These are phyloP conservation scores for Corythornis vintsioides DNA, from an alignment of 2,113 vertebrate species.

Conservation along the genomic window DNA sequence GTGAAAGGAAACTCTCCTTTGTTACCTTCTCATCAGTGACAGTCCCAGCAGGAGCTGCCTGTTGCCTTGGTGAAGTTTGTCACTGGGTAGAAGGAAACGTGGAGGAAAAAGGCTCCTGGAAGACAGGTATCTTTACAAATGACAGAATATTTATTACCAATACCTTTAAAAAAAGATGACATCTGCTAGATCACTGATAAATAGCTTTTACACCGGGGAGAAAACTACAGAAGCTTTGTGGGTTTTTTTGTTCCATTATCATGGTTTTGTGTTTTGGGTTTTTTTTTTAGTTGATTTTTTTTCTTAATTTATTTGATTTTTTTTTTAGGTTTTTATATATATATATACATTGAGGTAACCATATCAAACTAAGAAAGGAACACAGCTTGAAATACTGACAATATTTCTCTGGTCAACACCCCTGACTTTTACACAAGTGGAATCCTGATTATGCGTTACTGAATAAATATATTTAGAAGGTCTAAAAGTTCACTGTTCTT, in stretches of 20 bases:
- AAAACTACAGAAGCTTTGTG: constrained; percentile 72
- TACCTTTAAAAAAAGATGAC: constrained; percentile 84
- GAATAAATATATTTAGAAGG: constrained; percentile 73
- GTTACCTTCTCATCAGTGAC: neutral
- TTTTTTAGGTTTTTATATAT: no score
- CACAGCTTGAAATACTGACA: constrained; percentile 81
- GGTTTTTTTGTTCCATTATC: constrained; percentile 49
- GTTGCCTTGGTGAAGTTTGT: neutral
- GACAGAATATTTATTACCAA: constrained; percentile 86
- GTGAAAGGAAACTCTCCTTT: neutral
- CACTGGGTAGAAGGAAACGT: neutral
- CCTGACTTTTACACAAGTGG: constrained; percentile 76
- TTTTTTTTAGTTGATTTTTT: constrained; percentile 15
- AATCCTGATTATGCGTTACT: constrained; percentile 73
- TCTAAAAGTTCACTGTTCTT: constrained; percentile 66
- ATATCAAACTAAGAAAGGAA: constrained; percentile 79
- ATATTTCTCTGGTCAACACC: constrained; percentile 72
- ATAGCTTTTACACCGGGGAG: constrained; percentile 78
- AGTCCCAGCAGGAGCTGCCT: neutral
- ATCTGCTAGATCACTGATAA: constrained; percentile 78
- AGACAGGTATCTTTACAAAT: constrained; percentile 81
- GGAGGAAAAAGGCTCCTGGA: constrained; percentile 67
- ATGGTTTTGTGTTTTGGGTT: constrained; percentile 53
- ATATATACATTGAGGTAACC: constrained; percentile 73
- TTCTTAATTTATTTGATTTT: no score